phyloP scores from a whole-genome alignment of 2,888 invertebrate genomes.

The Nycteola revayana region DNA sequence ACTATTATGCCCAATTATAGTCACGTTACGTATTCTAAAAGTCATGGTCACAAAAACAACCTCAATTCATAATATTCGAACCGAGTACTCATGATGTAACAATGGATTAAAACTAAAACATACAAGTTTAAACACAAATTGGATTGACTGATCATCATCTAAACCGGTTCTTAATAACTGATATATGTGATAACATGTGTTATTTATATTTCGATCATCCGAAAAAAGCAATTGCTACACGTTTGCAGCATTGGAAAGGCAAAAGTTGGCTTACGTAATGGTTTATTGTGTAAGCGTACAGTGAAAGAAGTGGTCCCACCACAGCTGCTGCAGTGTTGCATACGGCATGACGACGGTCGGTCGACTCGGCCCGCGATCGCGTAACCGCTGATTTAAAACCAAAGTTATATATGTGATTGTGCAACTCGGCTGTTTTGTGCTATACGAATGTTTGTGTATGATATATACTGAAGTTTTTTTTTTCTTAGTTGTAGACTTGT shows the following conservation, averaged over 20 bases:
- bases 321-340: slow-evolving; percentile 61
- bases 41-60: no score
- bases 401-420: slow-evolving; percentile 30
- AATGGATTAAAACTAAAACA: no score
- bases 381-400: slow-evolving; percentile 18
- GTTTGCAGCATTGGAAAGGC: slow-evolving; percentile 68
- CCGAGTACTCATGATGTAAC: no score
- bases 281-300: slow-evolving; percentile 64
- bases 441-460: slow-evolving; percentile 31
- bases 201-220: slow-evolving; percentile 24
- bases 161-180: no score
- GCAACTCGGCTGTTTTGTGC: slow-evolving; percentile 25
- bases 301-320: slow-evolving; percentile 66
- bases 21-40: no score
- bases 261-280: slow-evolving; percentile 62
- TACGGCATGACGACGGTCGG: slow-evolving; percentile 49
- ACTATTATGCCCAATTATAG: no score
- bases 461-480: no score
- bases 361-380: slow-evolving; percentile 37
- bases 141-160: no score
- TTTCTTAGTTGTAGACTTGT: slow-evolving; percentile 8
- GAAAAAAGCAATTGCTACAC: slow-evolving; percentile 52
- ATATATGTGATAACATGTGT: no score
- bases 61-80: no score
- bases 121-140: no score